Evolutionary conservation across 2,888 invertebrate genomes (phyloP), one percentile per base, ranked within the genome.

Genomic region (Charanyca ferruginea): DNA sequence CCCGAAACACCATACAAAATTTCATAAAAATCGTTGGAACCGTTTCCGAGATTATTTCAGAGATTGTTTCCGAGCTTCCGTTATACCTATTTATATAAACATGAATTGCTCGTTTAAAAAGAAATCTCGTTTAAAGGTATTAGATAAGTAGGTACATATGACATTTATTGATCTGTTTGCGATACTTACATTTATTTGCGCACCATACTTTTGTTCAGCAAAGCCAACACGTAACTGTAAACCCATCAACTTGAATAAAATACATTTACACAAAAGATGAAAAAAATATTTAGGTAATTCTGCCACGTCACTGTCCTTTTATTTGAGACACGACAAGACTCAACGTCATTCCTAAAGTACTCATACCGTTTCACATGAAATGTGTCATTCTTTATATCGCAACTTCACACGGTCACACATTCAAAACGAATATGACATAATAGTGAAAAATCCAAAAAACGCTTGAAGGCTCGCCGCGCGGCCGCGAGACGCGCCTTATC

Each of bases 401-500:
- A 49, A 68, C 63, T 68, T 62, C 67, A 71, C 71, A 62, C 57
- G 64, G 76, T 71, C 64, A 48, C 60, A 79, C 70, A 75, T 73
- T 73, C 78, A 77, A 73, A 78, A 75, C 54, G 73, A 80, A 81
- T 81, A 79, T 81, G 81, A 77, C 68, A 81, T 76, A 78, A 80
- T 74, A 74, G 79, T 82, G 79, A 81, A 83, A 77, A 81, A 83
- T 73, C 55, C 58, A 77, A 74, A 85, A 80, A 79, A 78, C 66
- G 66, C 77, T 81, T 81, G 60, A 80, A 82, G 71, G 66, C 73
- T 69, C 81, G 83, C 80, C 80, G 80, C 83, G 83, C 84, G 78
- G 75, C 38, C 44, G 71, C 73, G 60, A 60, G 48, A 58, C 77
- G 77, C 69, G 75, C 77, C 79, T 73, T 92, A 93, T 93, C 93